Base-by-base conservation (phyloP, 2,888 invertebrate species). In the Ormia ochracea region DNA sequence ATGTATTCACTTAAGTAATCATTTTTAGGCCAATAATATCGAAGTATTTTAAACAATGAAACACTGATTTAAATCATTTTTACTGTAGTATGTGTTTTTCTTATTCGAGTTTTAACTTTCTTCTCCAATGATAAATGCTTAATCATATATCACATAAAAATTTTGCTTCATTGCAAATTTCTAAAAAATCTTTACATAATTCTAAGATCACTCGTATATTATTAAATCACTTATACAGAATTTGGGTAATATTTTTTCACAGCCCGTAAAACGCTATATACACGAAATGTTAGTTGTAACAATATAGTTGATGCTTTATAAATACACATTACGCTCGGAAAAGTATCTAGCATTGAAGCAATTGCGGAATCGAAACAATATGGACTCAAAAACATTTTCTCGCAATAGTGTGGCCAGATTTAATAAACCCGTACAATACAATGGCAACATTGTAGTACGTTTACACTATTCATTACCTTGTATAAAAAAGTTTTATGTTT, bases 211-310 rank as follows among this genome's bases (percentile, higher is more conserved):
- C 31, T 65, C 10, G 12, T 14, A 19, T 36, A 14, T 28, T 28
- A 21, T 23, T 21, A 17, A 31, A 48, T 26, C 28, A 50, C 7
- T 73, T 65, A 48, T 56, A 56, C 65, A 73, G 54, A 54, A 36
- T 36, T 54, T 38, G n/a, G 21, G 12, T 41, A 61, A 21, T 36
- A 36, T 14, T 73, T 70, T 54, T 65, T 65, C 73, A 73, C 73
- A 65, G 73, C 63, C 48, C 38, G 48, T 48, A 63, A 63, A 12
- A 65, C 36, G 43, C 36, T 45, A 56, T 36, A 63, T 56, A 73
- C 56, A 73, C 45, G 54, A 33, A 73, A 56, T 43, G 14, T 54
- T 72, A 65, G 36, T 65, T 65, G 45, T 48, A 65, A 73, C 73
- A 65, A 63, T 41, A 73, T 73, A 65, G 56, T 56, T 73, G 45